Percentiles rank a stretch among this genome's conserved stretches.
Conservation (phyloP, 2,797 vertebrate species). For the Rhinophrynus dorsalis region DNA sequence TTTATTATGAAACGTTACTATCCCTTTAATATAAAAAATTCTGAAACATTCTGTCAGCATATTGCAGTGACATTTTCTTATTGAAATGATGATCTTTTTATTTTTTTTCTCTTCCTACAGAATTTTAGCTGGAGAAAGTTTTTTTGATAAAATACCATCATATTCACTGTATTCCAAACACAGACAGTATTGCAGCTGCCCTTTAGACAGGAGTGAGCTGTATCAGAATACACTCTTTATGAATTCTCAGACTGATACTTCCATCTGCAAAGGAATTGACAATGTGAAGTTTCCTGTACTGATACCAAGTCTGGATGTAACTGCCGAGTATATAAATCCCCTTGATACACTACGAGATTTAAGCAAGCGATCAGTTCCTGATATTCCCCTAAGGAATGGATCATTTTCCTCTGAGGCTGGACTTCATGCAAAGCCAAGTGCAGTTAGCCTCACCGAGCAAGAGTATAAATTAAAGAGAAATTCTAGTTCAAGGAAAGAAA, state of each 20-base stretch:
- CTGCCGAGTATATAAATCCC: slow-evolving; percentile 71
- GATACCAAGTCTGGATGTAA: slow-evolving; percentile 82
- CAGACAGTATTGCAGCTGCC: slow-evolving; percentile 72
- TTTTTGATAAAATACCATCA: slow-evolving; percentile 76
- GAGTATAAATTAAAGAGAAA: slow-evolving; percentile 22
- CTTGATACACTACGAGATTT: slow-evolving; percentile 54
- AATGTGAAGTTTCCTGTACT: slow-evolving; percentile 63
- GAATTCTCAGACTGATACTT: slow-evolving; percentile 45
- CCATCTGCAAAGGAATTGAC: slow-evolving; percentile 67
- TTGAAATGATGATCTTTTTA: neutral
- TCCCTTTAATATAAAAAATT: too few species aligned
- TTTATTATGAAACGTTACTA: too few species aligned
- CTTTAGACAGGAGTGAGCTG: slow-evolving; percentile 32
- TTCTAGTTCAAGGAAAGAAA: neutral
- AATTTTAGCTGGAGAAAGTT: slow-evolving; percentile 77
- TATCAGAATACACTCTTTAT: slow-evolving; percentile 49
- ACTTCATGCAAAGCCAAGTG: slow-evolving; percentile 31
- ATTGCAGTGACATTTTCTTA: neutral
- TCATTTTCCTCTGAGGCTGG: slow-evolving; percentile 29
- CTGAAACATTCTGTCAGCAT: too few species aligned
- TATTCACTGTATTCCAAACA: slow-evolving; percentile 52
- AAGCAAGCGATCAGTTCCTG: slow-evolving; percentile 51
- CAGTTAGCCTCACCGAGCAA: neutral
- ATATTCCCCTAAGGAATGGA: neutral
- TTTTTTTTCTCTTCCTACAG: slow-evolving; percentile 58